phyloP scores from a whole-genome alignment of 2,888 invertebrate species.

The Lottia gigantea region DNA sequence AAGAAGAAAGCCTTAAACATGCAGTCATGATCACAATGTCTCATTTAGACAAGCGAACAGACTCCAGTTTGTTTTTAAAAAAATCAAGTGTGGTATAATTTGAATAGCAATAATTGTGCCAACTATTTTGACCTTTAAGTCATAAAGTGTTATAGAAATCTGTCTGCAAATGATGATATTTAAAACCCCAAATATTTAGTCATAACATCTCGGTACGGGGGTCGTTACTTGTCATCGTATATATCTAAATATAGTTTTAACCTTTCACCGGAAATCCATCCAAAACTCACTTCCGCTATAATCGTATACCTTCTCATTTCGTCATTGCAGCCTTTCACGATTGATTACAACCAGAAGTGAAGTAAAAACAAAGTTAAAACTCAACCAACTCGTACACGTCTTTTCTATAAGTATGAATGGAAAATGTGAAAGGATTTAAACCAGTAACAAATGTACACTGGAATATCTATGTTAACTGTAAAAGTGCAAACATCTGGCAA shows the following conservation, averaged over 20 bases:
- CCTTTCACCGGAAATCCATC: conserved; percentile 10
- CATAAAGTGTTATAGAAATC: conserved; percentile 5
- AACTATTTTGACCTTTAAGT: conserved; percentile 1
- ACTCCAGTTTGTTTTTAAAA: too few relatives aligned
- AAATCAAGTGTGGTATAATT: too few relatives aligned
- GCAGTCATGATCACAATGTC: too few relatives aligned
- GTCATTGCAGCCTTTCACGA: neutral
- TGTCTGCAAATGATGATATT: neutral
- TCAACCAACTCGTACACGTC: too few relatives aligned
- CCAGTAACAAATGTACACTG: too few relatives aligned
- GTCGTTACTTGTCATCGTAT: conserved; percentile 7
- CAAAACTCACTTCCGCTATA: conserved; percentile 7
- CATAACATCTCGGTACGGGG: conserved; percentile 9
- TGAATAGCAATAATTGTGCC: neutral
- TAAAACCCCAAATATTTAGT: conserved; percentile 9
- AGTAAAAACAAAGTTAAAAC: conserved; percentile 4
- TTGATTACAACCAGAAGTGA: conserved; percentile 4
- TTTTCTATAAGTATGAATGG: too few relatives aligned
- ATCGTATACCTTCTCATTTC: neutral
- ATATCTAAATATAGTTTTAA: neutral
- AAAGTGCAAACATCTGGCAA: too few relatives aligned
- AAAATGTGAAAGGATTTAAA: too few relatives aligned
- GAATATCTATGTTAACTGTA: too few relatives aligned
- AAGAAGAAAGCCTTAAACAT: too few relatives aligned
- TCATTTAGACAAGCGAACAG: too few relatives aligned